Base-by-base conservation (phyloP, 2,113 vertebrate genomes). In the Neopipo cinnamomea region DNA sequence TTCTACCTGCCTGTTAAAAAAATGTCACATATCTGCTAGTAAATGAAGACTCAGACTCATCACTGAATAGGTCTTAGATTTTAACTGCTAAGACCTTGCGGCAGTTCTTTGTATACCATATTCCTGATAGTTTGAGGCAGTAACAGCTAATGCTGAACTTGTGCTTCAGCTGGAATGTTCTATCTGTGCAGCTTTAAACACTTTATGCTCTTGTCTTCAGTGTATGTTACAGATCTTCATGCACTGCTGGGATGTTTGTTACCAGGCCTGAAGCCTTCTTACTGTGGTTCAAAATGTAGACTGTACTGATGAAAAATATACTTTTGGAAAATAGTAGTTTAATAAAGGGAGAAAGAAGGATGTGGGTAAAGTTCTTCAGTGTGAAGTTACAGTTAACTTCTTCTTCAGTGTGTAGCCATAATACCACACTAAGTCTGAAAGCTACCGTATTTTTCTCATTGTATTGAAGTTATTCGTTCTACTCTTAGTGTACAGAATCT, bases 171-270 rank as follows among this genome's bases (percentile, higher is more conserved):
- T 80, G 79, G n/a, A 86, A 46, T 65, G 25, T 59, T 28, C 8
- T 42, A 12, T 42, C 31, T 28, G 8, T 66, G 52, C 33, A 50
- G 35, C 47, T 76, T 84, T 52, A 33, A 68, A 24, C 14, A 9
- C 8, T 50, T 81, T 6, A 7, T 46, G 10, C 16, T 62, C 21
- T 15, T 37, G 5, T 67, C 39, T 61, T 77, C 1, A 5, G 5
- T 28, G 5, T 56, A 1, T 47, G 12, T 59, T 37, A 13, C 31
- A 5, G 1, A 25, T 61, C 21, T 47, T 31, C 0, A 1, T 44
- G 20, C 4, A 2, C 11, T 41, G 7, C 14, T 66, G 65, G 20
- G 7, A 33, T 30, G 3, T 77, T 80, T 81, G 39, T 59, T 41
- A 63, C 8, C 42, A 35, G 27, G 28, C 9, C 53, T 68, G 66